Base-by-base conservation (phyloP, 2,797 vertebrate species). In the Heteromormyrus szaboi region DNA sequence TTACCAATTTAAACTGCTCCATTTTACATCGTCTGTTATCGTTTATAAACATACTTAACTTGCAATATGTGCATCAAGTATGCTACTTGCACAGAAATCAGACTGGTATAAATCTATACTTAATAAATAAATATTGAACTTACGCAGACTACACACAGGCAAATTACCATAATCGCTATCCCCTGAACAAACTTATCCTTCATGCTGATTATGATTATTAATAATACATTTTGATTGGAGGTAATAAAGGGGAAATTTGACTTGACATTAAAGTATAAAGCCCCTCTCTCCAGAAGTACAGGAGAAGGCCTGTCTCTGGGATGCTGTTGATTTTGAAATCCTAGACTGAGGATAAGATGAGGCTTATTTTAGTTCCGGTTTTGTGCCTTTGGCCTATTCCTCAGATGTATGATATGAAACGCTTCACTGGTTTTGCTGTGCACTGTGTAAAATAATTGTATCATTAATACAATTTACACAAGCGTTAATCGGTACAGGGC, bases 111-210 rank as follows among this genome's bases (percentile, higher is more conserved):
- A 85, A 85, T 33, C 51, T 51, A 48, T 85, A 17, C 29, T 85
- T 85, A 54, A 54, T 81, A 85, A 51, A 85, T 54, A 85, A 85
- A 51, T 51, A 54, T 51, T 81, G 41, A 85, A 29, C 48, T 85
- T 85, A 50, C 6, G 50, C 22, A 14, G 25, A 51, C 48, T 25
- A 51, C 19, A 51, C 46, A 85, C 84, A 14, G 19, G 46, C 44
- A 84, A 29, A 85, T 51, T 51, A 48, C 25, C 22, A 51, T 51
- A 29, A 53, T 85, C 46, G 17, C 48, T 33, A 54, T 46, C 84
- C 48, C 22, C 51, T 4, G 25, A 59, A 86, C 53, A 56, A 37
- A 86, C 50, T 41, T 56, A 37, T 56, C 51, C n/a, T 17, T 37
- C 41, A 86, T 9, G 25, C 25, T 50, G 33, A 53, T 50, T 54